These are phyloP conservation scores for Paraescarpia echinospica DNA, from an alignment of 1,140 invertebrate genomes.

Conservation along the genomic window DNA sequence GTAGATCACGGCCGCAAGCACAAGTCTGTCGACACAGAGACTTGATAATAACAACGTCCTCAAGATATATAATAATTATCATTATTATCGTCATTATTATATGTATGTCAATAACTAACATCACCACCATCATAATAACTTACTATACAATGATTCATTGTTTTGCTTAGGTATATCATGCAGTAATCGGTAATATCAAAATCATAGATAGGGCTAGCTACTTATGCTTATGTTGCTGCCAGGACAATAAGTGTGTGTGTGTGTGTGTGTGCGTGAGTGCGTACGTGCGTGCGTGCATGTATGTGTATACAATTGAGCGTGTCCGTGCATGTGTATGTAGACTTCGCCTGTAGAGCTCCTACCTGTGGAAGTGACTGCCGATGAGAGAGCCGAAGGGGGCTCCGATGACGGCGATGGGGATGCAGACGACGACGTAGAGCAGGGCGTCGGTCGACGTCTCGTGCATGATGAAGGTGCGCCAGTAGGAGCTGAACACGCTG, in stretches of 20 bases:
- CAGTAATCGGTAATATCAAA: not conserved
- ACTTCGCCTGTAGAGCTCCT: no score
- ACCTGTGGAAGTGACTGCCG: constrained; percentile 14
- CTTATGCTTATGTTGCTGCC: not conserved
- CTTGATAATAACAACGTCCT: not conserved
- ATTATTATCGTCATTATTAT: not conserved
- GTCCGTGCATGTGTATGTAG: no score
- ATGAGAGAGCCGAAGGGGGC: constrained; percentile 9
- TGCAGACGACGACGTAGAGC: constrained; percentile 45
- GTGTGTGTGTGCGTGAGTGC: no score
- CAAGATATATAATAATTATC: not conserved
- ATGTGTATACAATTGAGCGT: no score
- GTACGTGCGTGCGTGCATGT: no score
- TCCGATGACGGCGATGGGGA: constrained; percentile 37
- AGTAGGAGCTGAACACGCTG: constrained; percentile 45
- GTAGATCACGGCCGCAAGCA: constrained; percentile 45
- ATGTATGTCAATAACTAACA: not conserved
- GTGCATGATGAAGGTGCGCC: constrained; percentile 46
- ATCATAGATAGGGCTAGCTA: not conserved
- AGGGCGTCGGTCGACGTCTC: constrained; percentile 39
- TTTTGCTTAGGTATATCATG: not conserved
- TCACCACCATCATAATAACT: no score
- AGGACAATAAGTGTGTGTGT: no score
- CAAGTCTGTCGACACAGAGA: constrained; percentile 44
- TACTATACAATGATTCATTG: not conserved